Evolutionary conservation across 1,140 invertebrate species (phyloP), one percentile per base, ranked within the genome.

Genomic region (Diplogasteroides magnus): DNA sequence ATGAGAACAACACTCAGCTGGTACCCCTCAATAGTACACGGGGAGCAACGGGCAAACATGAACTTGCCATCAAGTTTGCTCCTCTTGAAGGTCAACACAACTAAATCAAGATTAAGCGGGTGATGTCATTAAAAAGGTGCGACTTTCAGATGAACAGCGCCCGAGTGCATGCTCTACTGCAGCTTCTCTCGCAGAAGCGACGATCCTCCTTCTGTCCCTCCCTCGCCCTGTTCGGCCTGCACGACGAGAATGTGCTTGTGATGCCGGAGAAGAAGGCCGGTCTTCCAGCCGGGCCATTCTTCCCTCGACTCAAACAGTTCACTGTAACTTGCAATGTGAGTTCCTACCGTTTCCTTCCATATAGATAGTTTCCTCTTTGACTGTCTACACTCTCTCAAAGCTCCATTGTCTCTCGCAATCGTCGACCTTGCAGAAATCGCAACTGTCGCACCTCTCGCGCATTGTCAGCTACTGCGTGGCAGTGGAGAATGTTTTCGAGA

Each of bases 311-410:
- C 1, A 82, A 82, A 37, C 76, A 80, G 25, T 68, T 79, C 6
- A 82, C 80, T 27, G 74, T 79, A 15, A 79, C 80, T 13, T 77
- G 78, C n/a, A 74, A 79, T 68, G 77, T 78, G 71, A 75, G 55
- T 67, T 26, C 31, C 48, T 11, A 23, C 15, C n/a, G n/a, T n/a
- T n/a, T n/a, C n/a, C n/a, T n/a, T n/a, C n/a, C n/a, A n/a, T n/a
- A n/a, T n/a, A n/a, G n/a, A n/a, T n/a, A n/a, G n/a, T n/a, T n/a
- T n/a, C n/a, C n/a, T n/a, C n/a, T n/a, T n/a, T n/a, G n/a, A n/a
- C n/a, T n/a, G n/a, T n/a, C n/a, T n/a, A n/a, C n/a, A n/a, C n/a
- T n/a, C n/a, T n/a, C n/a, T n/a, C n/a, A n/a, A n/a, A n/a, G n/a
- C n/a, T n/a, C n/a, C n/a, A n/a, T n/a, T n/a, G n/a, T n/a, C n/a